Conservation (phyloP, 2,888 invertebrate species). For the Oasisia sp. region DNA sequence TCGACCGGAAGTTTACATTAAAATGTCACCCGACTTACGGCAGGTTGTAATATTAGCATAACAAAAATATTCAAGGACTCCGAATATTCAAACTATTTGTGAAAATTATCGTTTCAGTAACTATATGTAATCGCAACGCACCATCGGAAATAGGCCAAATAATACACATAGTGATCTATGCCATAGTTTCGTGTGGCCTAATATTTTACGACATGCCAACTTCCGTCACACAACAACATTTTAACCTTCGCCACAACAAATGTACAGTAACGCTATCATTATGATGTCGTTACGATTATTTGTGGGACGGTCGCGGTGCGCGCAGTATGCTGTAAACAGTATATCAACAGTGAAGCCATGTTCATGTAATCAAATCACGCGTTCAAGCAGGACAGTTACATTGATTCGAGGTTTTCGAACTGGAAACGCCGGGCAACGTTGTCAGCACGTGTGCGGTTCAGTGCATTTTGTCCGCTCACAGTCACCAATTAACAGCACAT, state of each 20-base stretch:
- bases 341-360: neutral
- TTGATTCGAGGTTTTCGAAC: neutral
- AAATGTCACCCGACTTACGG: neutral
- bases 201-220: constrained; percentile 8
- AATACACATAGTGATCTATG: neutral
- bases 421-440: neutral
- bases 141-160: neutral
- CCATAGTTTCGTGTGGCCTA: neutral
- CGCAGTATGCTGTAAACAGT: neutral
- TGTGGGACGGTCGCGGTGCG: neutral
- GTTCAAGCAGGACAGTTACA: neutral
- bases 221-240: neutral
- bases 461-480: neutral
- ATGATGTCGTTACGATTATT: neutral
- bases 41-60: neutral
- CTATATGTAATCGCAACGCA: neutral
- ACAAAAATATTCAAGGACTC: neutral
- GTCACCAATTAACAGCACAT: neutral
- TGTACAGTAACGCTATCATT: neutral
- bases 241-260: neutral
- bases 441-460: neutral
- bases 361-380: neutral
- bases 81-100: neutral
- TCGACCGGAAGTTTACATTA: neutral
- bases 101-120: neutral